Conservation (phyloP, 1,140 invertebrate species). For the Ceratosolen solmsi region DNA sequence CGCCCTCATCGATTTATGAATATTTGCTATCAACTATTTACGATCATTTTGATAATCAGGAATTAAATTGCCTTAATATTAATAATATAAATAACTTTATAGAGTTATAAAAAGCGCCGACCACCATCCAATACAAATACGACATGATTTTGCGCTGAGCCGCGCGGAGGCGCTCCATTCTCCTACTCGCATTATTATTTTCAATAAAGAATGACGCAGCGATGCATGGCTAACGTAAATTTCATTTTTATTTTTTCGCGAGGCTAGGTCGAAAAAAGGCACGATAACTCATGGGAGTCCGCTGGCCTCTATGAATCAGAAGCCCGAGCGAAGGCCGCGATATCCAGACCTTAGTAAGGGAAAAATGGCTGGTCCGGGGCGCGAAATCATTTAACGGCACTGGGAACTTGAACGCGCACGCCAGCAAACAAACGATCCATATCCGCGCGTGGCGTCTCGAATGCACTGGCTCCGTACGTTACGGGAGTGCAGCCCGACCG, state of each 20-base stretch:
- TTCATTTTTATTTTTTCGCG: neutral
- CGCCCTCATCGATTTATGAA: neutral
- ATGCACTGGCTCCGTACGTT: neutral
- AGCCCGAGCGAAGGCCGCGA: neutral
- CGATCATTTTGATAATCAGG: constrained; percentile 10
- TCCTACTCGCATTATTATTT: constrained; percentile 14
- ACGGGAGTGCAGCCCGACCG: neutral
- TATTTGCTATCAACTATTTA: neutral
- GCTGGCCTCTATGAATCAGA: neutral
- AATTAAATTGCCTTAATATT: neutral
- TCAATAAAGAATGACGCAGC: neutral
- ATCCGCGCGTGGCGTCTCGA: constrained; percentile 4
- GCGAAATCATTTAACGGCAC: constrained; percentile 16
- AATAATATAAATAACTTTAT: constrained; percentile 1
- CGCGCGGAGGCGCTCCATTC: neutral
- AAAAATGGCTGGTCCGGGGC: neutral
- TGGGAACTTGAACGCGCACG: neutral
- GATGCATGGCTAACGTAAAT: neutral
- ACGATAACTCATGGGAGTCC: constrained; percentile 30
- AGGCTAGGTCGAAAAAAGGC: neutral
- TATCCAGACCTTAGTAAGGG: neutral
- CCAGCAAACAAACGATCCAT: constrained; percentile 38
- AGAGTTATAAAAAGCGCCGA: neutral
- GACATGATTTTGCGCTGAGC: constrained; percentile 1
- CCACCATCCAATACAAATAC: neutral